These are phyloP conservation scores for Papilio machaon DNA, from an alignment of 1,140 invertebrate genomes.

Conservation along the genomic window DNA sequence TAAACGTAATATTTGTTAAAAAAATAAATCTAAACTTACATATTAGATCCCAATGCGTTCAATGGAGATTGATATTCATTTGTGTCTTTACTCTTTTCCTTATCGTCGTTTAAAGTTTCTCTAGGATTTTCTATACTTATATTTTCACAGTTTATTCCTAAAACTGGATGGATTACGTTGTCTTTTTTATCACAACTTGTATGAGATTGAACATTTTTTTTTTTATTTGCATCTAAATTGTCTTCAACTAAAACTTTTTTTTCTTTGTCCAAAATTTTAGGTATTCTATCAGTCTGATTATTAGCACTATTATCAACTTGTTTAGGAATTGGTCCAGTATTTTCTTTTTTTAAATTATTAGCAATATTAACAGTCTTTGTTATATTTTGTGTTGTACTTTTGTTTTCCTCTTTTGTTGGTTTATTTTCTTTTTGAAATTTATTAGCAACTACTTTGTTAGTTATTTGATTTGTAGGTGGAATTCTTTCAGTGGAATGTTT, in stretches of 20 bases:
- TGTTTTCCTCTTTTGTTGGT: constrained; percentile 57
- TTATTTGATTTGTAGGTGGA: constrained; percentile 37
- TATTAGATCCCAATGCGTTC: constrained; percentile 61
- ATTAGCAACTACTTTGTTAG: constrained; percentile 39
- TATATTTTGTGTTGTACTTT: constrained; percentile 44
- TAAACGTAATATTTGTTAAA: constrained; percentile 13
- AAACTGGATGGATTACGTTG: constrained; percentile 35
- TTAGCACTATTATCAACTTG: constrained; percentile 65
- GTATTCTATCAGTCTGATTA: constrained; percentile 64
- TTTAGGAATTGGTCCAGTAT: constrained; percentile 40
- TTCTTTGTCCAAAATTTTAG: constrained; percentile 49
- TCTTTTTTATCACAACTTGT: constrained; percentile 23
- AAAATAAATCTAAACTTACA: constrained; percentile 58
- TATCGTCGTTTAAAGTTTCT: constrained; percentile 31
- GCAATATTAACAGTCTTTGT: constrained; percentile 61
- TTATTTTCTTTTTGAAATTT: constrained; percentile 73
- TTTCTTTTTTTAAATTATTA: constrained; percentile 60
- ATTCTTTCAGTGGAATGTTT: constrained; percentile 61
- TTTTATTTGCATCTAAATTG: constrained; percentile 35
- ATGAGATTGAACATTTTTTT: neutral
- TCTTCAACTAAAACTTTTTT: constrained; percentile 46
- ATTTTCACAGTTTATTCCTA: constrained; percentile 38
- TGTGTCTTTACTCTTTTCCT: constrained; percentile 2
- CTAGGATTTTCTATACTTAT: constrained; percentile 29
- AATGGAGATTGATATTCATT: constrained; percentile 72